Base-by-base conservation (phyloP, 1,140 invertebrate species). In the Telenomus remus region DNA sequence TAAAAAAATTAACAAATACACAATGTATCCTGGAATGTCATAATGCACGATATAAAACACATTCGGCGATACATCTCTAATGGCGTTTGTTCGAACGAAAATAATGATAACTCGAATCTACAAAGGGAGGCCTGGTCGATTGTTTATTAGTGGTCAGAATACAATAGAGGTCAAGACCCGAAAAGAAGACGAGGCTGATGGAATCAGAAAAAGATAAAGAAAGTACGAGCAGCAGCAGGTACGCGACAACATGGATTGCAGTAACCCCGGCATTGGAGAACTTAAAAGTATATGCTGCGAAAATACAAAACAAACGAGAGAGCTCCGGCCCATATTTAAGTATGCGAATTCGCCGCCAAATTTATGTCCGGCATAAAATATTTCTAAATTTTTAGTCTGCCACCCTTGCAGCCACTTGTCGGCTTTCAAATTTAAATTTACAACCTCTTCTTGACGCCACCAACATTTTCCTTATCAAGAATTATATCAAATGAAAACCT, bases 161-260 rank as follows among this genome's bases (percentile, higher is more conserved):
- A 87, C 85, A 87, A 87, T 87, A 82, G 85, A 86, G 85, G 85
- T 86, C 85, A 82, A 69, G 86, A 86, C 85, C 84, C 83, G 84
- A 85, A 86, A 86, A 83, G 81, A 86, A 85, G 81, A 80, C 68
- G 75, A 78, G 59, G 71, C 65, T 71, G 68, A 74, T 75, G 72
- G 71, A 72, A 63, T 61, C 63, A 72, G 80, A 80, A 77, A 82
- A 79, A 76, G 74, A 71, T 61, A 72, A 60, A 79, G 63, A 71
- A 82, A 80, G 80, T 72, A 80, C 79, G 80, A 76, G 81, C 66
- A 74, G 56, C 79, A 73, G 68, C 72, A 75, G 61, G 54, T 64
- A 60, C 19, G 19, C 61, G 35, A 57, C 47, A 72, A 39, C 53
- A 71, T 51, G 43, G 74, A 71, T 55, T 74, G 65, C 78, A 74